phyloP scores from a whole-genome alignment of 2,113 vertebrate genomes.

The Myodes glareolus region DNA sequence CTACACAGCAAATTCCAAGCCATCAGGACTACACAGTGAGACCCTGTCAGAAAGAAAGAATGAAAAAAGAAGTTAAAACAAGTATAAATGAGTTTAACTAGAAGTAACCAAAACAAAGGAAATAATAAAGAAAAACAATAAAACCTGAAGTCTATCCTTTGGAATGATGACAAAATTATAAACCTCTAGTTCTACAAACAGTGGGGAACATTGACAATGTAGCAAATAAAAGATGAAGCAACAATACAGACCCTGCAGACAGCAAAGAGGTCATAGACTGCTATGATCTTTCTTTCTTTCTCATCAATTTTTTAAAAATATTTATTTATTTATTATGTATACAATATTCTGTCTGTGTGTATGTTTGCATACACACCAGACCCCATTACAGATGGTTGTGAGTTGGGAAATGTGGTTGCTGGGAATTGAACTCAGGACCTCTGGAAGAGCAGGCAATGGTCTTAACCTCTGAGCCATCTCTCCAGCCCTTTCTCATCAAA shows the following conservation, averaged over 20 bases:
- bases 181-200: neutral
- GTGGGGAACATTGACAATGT: neutral
- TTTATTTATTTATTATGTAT: no score
- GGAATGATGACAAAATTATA: conserved; percentile 23
- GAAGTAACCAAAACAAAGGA: neutral
- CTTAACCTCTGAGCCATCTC: no score
- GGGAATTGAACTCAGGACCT: no score
- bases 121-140: neutral
- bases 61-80: neutral
- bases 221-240: neutral
- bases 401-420: no score
- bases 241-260: neutral
- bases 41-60: neutral
- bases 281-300: neutral
- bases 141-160: neutral
- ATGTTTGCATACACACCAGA: no score
- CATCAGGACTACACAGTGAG: neutral
- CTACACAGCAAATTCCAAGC: neutral
- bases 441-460: no score
- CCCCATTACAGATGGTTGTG: no score
- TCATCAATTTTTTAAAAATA: neutral
- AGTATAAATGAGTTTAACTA: neutral
- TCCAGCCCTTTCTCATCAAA: neutral
- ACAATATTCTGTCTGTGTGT: no score
- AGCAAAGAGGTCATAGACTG: neutral